Evolutionary conservation across 2,113 vertebrate species (phyloP), one percentile per base, ranked within the genome.

Genomic region (Actenoides lindsayi): DNA sequence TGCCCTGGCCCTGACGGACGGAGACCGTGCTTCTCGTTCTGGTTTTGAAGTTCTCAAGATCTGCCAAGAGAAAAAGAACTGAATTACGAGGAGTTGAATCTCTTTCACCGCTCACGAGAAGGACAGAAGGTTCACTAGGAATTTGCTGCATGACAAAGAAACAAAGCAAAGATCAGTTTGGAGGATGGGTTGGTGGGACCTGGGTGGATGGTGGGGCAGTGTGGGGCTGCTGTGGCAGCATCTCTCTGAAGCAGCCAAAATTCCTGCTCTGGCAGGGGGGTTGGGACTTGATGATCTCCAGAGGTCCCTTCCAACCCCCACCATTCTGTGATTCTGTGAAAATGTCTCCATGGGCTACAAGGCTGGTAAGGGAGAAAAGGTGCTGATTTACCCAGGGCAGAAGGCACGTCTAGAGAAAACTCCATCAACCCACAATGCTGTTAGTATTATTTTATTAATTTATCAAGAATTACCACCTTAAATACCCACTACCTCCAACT

Each of bases 11-110:
- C 90, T 99, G 99, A 11, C 99, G 99, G 8, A 99, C 99, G 0
- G 98, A 99, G 30, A 99, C 99, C 0, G 99, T 99, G 97, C 98
- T 99, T 96, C 99, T 98, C 11, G 97, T 98, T 78, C 99, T 98
- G 24, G 98, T 99, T 97, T 99, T 99, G 98, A 99, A 99, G 97
- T 98, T 99, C 95, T 99, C 99, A 18, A 99, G 98, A 96, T 99
- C 99, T 99, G 98, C 92, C 85, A 95, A 98, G 96, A 96, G 84
- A 79, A 91, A 95, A 80, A 33, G 89, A 79, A 73, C 9, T 82
- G 16, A 4, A 6, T 94, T 71, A 71, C 7, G 73, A 27, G 20
- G 39, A 46, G 50, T 17, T 10, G 42, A 46, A 74, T 69, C 14
- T 28, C 35, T 41, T 68, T 46, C 50, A 35, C 23, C 39, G 11